Base-by-base conservation (phyloP, 2,797 vertebrate genomes). In the Salarias fasciatus region DNA sequence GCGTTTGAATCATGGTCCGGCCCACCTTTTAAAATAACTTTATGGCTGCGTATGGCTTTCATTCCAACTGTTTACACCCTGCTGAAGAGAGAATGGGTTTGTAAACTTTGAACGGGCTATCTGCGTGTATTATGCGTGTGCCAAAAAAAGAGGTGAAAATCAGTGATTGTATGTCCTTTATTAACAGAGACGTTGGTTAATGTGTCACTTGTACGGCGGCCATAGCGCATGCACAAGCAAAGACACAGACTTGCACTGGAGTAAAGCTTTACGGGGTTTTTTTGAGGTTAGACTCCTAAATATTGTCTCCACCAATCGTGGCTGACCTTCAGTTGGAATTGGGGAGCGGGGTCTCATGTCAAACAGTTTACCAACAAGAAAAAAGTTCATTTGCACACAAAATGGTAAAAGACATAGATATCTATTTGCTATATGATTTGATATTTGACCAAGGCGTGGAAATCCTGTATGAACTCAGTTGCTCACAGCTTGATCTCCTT, bases 181-280 rank as follows among this genome's bases (percentile, higher is more conserved):
- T 89, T 91, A 88, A 91, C 90, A 88, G 80, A 90, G 80, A 77
- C 72, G 64, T 72, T 84, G 79, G 89, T 92, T 91, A 92, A 92
- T 92, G 79, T 87, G 72, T 90, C 54, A 90, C 89, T 72, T 48
- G 62, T 72, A 78, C 77, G 77, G 80, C 80, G 53, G 79, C 68
- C 77, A 60, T 67, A 53, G 45, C 43, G 43, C 62, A 69, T 54
- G 63, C 47, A 70, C 59, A 70, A 51, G 45, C 51, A 59, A 13
- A 40, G 58, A 66, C 46, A 56, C 49, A 77, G 59, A 44, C 42
- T 71, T 38, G 36, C n/a, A 35, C 15, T 63, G 37, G 40, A 59
- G 68, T 28, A 55, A 53, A 71, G 66, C 56, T 71, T 47, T 55
- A 67, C 55, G 36, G 41, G 53, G 74, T 63, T 72, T 78, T 33